Conservation (phyloP, 2,113 vertebrate genomes). For the Oncorhynchus mykiss region DNA sequence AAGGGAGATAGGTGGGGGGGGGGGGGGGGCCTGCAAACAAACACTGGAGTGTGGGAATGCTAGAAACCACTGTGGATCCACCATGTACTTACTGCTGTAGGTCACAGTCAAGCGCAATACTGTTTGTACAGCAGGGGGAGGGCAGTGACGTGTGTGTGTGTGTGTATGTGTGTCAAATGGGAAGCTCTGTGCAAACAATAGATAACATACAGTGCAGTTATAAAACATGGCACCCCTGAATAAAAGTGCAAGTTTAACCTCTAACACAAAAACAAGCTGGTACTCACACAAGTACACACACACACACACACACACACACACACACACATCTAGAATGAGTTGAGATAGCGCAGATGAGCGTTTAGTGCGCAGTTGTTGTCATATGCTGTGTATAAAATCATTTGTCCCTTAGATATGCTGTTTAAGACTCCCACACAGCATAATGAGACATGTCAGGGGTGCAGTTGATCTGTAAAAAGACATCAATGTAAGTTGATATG, state of each 20-base stretch:
- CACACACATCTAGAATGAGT: background rate
- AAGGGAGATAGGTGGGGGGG: conserved; percentile 19
- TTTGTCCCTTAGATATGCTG: no score
- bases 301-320: conserved; percentile 2
- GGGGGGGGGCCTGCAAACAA: background rate
- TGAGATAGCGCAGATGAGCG: no score
- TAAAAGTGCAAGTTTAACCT: conserved; percentile 46
- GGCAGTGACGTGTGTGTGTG: background rate
- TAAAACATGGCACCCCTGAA: conserved; percentile 52
- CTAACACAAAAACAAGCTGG: background rate
- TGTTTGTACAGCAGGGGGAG: conserved; percentile 45
- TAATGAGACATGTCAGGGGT: no score
- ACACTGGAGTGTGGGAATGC: conserved; percentile 17
- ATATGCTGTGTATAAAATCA: no score
- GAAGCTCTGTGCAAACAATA: background rate
- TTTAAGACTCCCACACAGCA: no score
- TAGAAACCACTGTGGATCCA: conserved; percentile 22
- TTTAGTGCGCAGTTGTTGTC: no score
- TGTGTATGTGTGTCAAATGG: background rate
- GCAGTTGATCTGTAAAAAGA: no score
- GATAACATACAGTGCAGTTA: conserved; percentile 18
- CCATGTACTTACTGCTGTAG: conserved; percentile 23
- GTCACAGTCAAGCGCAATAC: conserved; percentile 36
- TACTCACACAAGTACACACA: conserved; percentile 10
- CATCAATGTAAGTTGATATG: no score